phyloP scores from a whole-genome alignment of 2,888 invertebrate species.

The Dynastes tityus region DNA sequence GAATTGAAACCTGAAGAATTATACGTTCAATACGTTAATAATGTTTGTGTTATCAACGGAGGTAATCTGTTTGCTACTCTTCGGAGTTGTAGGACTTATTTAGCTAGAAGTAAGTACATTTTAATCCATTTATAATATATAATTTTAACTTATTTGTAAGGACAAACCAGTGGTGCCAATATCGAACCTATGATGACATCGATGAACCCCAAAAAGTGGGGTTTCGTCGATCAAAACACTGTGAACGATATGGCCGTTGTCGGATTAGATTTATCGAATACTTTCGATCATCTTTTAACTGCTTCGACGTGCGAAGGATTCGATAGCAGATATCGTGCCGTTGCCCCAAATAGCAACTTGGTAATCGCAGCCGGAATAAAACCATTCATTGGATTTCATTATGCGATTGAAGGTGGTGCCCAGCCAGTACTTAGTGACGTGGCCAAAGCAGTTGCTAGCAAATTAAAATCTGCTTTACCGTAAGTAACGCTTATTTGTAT shows the following conservation, averaged over 20 bases:
- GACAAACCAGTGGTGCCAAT: slow-evolving; percentile 35
- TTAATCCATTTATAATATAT: neutral
- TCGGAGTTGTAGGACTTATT: slow-evolving; percentile 83
- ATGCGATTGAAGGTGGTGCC: slow-evolving; percentile 86
- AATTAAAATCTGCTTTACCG: slow-evolving; percentile 86
- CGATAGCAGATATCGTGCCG: slow-evolving; percentile 80
- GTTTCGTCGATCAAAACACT: slow-evolving; percentile 83
- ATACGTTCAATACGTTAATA: slow-evolving; percentile 81
- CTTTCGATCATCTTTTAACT: slow-evolving; percentile 90
- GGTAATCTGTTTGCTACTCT: slow-evolving; percentile 86
- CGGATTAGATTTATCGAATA: slow-evolving; percentile 80
- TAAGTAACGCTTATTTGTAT: slow-evolving; percentile 70
- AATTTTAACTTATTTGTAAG: neutral
- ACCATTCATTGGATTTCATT: slow-evolving; percentile 92
- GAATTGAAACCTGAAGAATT: slow-evolving; percentile 77
- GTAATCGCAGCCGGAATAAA: slow-evolving; percentile 85
- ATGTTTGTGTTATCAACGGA: slow-evolving; percentile 83
- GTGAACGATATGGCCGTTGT: slow-evolving; percentile 86
- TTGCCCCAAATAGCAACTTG: slow-evolving; percentile 84
- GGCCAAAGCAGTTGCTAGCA: slow-evolving; percentile 92
- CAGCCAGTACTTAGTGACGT: slow-evolving; percentile 90
- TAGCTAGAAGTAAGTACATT: slow-evolving; percentile 79
- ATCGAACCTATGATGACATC: slow-evolving; percentile 62
- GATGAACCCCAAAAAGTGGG: slow-evolving; percentile 88
- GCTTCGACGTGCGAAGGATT: slow-evolving; percentile 86